Conservation (phyloP, 2,888 invertebrate genomes). For the Osmoderma eremita region DNA sequence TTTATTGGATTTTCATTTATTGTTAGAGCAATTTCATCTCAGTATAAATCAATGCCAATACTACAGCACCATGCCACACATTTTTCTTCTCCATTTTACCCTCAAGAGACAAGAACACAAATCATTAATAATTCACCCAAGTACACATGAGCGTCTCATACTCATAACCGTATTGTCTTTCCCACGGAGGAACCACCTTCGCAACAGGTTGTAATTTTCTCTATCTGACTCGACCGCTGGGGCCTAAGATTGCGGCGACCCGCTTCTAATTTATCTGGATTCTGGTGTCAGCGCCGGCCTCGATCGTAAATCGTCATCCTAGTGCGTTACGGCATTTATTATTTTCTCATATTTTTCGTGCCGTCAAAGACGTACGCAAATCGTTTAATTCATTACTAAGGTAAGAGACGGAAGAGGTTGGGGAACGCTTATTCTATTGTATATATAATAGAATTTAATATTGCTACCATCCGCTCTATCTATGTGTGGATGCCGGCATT, state of each 20-base stretch:
- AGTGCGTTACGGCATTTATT: slow-evolving; percentile 26
- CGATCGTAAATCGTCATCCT: slow-evolving; percentile 16
- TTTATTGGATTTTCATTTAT: too few relatives aligned
- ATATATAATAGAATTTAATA: too few relatives aligned
- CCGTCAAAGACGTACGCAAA: slow-evolving; percentile 28
- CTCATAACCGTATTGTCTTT: slow-evolving; percentile 2
- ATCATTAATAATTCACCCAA: slow-evolving; percentile 10
- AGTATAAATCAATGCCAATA: too few relatives aligned
- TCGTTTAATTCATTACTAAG: slow-evolving; percentile 31
- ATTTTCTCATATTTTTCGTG: slow-evolving; percentile 32
- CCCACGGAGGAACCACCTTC: slow-evolving; percentile 29
- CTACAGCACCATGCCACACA: too few relatives aligned
- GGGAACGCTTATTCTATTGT: too few relatives aligned
- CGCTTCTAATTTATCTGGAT: slow-evolving; percentile 10
- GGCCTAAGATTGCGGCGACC: neutral
- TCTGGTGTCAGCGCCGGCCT: neutral
- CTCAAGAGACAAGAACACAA: too few relatives aligned
- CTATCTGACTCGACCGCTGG: neutral
- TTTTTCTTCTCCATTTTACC: too few relatives aligned
- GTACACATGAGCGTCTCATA: neutral
- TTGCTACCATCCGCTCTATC: too few relatives aligned
- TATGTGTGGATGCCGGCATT: too few relatives aligned
- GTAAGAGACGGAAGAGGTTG: slow-evolving; percentile 1
- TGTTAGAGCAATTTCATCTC: too few relatives aligned
- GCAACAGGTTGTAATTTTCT: slow-evolving; percentile 30